Conservation (phyloP, 2,888 invertebrate species). For the Synergus gifuensis region DNA sequence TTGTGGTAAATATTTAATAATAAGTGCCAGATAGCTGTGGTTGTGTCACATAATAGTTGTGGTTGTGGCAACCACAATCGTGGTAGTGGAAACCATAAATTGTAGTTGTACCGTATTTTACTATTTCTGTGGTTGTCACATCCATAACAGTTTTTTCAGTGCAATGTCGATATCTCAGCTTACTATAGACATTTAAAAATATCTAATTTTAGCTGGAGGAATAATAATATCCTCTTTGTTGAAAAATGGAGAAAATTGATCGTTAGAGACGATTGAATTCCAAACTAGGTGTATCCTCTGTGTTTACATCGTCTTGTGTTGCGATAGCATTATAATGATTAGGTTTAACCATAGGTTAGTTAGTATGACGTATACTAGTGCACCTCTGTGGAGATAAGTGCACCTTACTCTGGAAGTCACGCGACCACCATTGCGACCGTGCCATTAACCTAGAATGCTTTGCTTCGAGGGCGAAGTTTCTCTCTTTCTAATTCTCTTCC, state of each 20-base stretch:
- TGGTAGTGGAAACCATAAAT: too few relatives aligned
- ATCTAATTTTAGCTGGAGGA: neutral
- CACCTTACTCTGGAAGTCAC: constrained; percentile 50
- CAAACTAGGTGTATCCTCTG: constrained; percentile 22
- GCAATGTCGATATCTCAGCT: neutral
- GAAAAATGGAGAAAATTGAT: constrained; percentile 5
- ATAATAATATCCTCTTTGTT: neutral
- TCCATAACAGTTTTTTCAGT: too few relatives aligned
- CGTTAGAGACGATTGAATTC: constrained; percentile 14
- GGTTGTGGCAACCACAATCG: too few relatives aligned
- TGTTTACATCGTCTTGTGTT: constrained; percentile 27
- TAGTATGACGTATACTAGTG: constrained; percentile 29
- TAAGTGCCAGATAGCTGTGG: too few relatives aligned
- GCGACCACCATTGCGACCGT: constrained; percentile 54
- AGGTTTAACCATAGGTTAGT: constrained; percentile 25
- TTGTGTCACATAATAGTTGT: too few relatives aligned
- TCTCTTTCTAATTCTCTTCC: constrained; percentile 18
- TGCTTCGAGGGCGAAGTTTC: constrained; percentile 47
- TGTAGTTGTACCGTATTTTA: too few relatives aligned
- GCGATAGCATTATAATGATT: constrained; percentile 32
- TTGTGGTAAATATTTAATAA: too few relatives aligned
- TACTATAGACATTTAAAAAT: neutral
- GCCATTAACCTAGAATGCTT: constrained; percentile 57
- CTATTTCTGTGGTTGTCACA: too few relatives aligned
- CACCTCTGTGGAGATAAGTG: constrained; percentile 49